These are phyloP conservation scores for Otocyon megalotis DNA, from an alignment of 2,113 vertebrate genomes.

Conservation along the genomic window DNA sequence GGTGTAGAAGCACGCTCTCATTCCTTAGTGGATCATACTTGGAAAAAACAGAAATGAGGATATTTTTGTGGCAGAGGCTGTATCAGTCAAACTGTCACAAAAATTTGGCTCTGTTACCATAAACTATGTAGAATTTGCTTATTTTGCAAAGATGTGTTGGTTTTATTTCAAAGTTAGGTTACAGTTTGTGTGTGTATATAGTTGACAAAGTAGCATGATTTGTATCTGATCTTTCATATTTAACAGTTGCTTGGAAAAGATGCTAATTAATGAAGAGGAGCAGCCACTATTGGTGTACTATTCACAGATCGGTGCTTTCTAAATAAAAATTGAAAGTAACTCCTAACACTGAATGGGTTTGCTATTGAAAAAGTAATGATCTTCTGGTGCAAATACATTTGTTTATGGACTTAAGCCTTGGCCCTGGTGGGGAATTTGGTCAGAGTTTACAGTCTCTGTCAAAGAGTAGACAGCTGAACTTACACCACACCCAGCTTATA, in stretches of 20 bases:
- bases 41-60: not conserved
- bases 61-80: not conserved
- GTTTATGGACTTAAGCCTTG: conserved; percentile 63
- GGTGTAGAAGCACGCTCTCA: not conserved
- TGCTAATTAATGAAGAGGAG: conserved; percentile 80
- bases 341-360: conserved; percentile 64
- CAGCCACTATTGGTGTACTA: conserved; percentile 71
- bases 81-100: not conserved
- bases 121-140: conserved; percentile 1
- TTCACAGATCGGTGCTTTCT: conserved; percentile 73
- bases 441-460: conserved; percentile 60
- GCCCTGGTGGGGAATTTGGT: conserved; percentile 59
- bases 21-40: not conserved
- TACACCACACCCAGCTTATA: conserved; percentile 20
- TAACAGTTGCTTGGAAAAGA: conserved; percentile 80
- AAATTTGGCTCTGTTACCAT: not conserved
- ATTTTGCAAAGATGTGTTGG: conserved; percentile 17
- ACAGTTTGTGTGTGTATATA: not conserved
- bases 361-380: conserved; percentile 64
- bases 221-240: conserved; percentile 80
- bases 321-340: conserved; percentile 70
- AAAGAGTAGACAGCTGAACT: conserved; percentile 75
- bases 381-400: conserved; percentile 58
- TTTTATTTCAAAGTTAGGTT: conserved; percentile 62
- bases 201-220: conserved; percentile 82